Percentiles rank a stretch among this genome's conserved stretches.
Conservation (phyloP, 2,888 invertebrate species). For the Notocelia uddmanniana region DNA sequence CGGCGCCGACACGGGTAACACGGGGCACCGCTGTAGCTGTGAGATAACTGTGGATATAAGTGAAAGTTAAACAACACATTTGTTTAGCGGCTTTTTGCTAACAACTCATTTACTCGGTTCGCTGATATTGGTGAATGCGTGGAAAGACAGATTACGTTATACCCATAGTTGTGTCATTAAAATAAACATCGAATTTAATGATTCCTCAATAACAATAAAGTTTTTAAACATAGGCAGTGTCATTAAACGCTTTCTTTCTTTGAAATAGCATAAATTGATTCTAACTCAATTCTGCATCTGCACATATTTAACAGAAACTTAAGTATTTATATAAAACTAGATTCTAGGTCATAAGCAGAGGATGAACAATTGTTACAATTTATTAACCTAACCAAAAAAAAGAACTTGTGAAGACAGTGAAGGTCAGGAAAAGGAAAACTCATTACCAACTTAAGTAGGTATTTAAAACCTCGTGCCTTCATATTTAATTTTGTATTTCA, state of each 20-base stretch:
- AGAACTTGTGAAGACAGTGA: too few relatives aligned
- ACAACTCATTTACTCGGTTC: slow-evolving; percentile 48
- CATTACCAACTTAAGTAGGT: too few relatives aligned
- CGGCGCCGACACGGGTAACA: too few relatives aligned
- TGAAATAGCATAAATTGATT: neutral
- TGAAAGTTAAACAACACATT: slow-evolving; percentile 55
- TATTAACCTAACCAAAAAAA: too few relatives aligned
- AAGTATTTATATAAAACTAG: too few relatives aligned
- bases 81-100: slow-evolving; percentile 51
- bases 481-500: slow-evolving; percentile 4
- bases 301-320: too few relatives aligned
- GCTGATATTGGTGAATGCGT: slow-evolving; percentile 38
- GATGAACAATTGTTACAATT: too few relatives aligned
- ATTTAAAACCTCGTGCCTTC: neutral
- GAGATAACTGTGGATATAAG: slow-evolving; percentile 49
- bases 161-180: slow-evolving; percentile 29
- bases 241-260: neutral
- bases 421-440: too few relatives aligned
- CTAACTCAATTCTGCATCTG: neutral
- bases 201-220: slow-evolving; percentile 5
- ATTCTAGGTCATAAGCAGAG: too few relatives aligned
- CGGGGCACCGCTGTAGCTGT: slow-evolving; percentile 15
- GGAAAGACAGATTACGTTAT: slow-evolving; percentile 39
- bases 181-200: slow-evolving; percentile 30
- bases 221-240: neutral